A percentile compares a stretch with the other conserved stretches of the same genome.
These are phyloP conservation scores for Forbesichthys papilliferus DNA, from an alignment of 2,113 vertebrate species.

Conservation along the genomic window DNA sequence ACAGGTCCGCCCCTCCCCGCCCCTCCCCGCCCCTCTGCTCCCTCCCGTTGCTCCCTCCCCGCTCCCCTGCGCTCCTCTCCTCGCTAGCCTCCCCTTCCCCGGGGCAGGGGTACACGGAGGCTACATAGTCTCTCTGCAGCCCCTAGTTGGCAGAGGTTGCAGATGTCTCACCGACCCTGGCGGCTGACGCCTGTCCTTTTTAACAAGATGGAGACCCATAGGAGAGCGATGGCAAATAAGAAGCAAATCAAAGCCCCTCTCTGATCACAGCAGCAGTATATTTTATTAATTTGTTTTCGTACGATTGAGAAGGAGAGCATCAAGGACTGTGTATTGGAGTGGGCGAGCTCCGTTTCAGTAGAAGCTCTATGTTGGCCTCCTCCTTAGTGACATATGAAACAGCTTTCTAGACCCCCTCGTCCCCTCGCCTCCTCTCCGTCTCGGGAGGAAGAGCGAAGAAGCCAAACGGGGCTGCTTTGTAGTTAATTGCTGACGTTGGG, in stretches of 20 bases:
- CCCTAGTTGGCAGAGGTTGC: slow-evolving; percentile 46
- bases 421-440: too few relatives aligned
- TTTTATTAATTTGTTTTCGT: background rate
- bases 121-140: slow-evolving; percentile 1
- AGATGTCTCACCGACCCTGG: slow-evolving; percentile 45
- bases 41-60: background rate
- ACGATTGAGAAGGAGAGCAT: background rate
- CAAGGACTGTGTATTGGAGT: slow-evolving; percentile 11
- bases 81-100: background rate
- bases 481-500: slow-evolving; percentile 1
- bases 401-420: too few relatives aligned
- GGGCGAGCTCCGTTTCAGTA: slow-evolving; percentile 6
- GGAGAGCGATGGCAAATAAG: background rate
- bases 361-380: background rate
- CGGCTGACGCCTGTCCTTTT: slow-evolving; percentile 19
- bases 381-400: slow-evolving; percentile 23
- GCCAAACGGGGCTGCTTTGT: slow-evolving; percentile 9
- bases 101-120: background rate
- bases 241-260: slow-evolving; percentile 13
- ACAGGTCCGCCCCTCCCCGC: too few relatives aligned
- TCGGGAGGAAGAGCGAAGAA: slow-evolving; percentile 18
- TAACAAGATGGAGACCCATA: slow-evolving; percentile 24
- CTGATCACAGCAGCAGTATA: background rate
- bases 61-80: background rate
- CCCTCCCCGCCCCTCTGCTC: too few relatives aligned